These are phyloP conservation scores for Pagrus major DNA, from an alignment of 2,113 vertebrate species.

Conservation along the genomic window DNA sequence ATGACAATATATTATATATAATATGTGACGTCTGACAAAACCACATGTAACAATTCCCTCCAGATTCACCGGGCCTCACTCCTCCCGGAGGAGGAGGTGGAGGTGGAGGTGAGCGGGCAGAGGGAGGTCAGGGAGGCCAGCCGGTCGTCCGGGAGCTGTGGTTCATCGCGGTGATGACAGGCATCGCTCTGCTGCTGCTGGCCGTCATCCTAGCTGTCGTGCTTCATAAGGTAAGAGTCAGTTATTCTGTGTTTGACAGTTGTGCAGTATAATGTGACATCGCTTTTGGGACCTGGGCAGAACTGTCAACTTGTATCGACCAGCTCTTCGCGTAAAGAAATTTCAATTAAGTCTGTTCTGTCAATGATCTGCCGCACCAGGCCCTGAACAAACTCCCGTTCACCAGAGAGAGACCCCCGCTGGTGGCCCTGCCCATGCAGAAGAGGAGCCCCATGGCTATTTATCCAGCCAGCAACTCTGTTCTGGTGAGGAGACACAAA, in stretches of 20 bases:
- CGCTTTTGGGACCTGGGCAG: not conserved
- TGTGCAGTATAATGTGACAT: not conserved
- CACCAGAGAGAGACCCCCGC: slow-evolving; percentile 90
- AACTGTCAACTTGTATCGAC: not conserved
- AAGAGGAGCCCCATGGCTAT: slow-evolving; percentile 87
- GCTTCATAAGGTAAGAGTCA: slow-evolving; percentile 84
- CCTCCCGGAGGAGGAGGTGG: slow-evolving; percentile 84
- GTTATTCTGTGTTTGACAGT: not conserved
- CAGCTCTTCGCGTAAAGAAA: not conserved
- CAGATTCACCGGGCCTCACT: slow-evolving; percentile 86
- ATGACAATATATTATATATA: not conserved
- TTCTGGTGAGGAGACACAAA: slow-evolving; percentile 85
- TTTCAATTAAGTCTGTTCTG: not conserved
- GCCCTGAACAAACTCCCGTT: slow-evolving; percentile 89
- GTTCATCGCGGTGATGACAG: slow-evolving; percentile 92
- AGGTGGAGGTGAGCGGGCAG: slow-evolving; percentile 77
- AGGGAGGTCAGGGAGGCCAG: slow-evolving; percentile 73
- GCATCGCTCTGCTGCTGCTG: slow-evolving; percentile 89
- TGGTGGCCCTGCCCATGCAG: slow-evolving; percentile 86
- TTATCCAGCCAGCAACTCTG: slow-evolving; percentile 88
- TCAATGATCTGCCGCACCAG: slow-evolving; percentile 82
- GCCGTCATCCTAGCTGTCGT: slow-evolving; percentile 89
- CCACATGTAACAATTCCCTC: not conserved
- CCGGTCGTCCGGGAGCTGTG: slow-evolving; percentile 88
- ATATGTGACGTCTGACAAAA: not conserved